phyloP scores from a whole-genome alignment of 2,113 vertebrate genomes.

The Hippolais icterina region DNA sequence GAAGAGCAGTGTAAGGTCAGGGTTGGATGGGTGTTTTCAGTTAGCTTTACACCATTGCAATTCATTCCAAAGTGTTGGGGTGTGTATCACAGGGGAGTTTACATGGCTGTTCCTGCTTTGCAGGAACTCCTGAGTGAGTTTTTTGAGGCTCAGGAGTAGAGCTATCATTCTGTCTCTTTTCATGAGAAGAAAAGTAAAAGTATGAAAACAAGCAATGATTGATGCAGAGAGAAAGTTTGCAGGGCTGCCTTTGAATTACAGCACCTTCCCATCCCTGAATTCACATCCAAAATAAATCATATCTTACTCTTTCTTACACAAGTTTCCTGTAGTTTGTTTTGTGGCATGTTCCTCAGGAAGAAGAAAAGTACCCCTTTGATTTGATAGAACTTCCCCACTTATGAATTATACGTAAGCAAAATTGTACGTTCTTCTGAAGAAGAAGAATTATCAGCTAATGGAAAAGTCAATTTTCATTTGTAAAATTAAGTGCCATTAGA shows the following conservation, averaged over 20 bases:
- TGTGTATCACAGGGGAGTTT: not conserved
- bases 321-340: slow-evolving; percentile 14
- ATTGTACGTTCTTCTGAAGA: not conserved
- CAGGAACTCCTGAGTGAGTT: not conserved
- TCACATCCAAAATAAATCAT: not conserved
- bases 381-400: slow-evolving; percentile 55
- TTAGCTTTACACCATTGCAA: not conserved
- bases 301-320: not conserved
- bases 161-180: not conserved
- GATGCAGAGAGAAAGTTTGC: not conserved
- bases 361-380: slow-evolving; percentile 61
- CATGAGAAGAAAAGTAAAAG: not conserved
- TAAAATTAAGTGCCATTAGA: not conserved
- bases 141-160: not conserved
- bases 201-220: not conserved
- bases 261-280: not conserved
- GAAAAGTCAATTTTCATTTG: not conserved
- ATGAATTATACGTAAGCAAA: slow-evolving; percentile 56
- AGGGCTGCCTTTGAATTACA: not conserved
- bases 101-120: not conserved
- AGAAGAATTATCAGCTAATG: not conserved
- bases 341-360: slow-evolving; percentile 60
- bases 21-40: not conserved
- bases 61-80: not conserved
- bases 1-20: not conserved